Evolutionary conservation across 2,888 invertebrate genomes (phyloP).

Genomic region (Neria commutata): DNA sequence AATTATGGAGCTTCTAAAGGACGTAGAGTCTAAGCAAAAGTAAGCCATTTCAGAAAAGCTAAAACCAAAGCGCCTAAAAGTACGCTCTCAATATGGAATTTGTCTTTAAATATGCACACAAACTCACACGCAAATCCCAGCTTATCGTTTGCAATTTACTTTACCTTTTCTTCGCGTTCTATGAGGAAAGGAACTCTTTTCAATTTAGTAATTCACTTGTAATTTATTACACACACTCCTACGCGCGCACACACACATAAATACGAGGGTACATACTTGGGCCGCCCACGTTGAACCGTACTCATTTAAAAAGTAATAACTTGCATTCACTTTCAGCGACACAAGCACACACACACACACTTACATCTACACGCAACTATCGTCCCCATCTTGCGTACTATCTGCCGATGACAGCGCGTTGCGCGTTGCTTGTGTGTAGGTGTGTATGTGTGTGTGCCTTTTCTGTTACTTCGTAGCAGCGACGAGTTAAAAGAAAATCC

Average conservation of each 20-base stretch:
- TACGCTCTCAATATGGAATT: no score
- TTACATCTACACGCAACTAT: background rate
- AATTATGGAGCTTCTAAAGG: no score
- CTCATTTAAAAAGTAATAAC: constrained; percentile 54
- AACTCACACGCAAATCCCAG: no score
- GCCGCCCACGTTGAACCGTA: constrained; percentile 35
- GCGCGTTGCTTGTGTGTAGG: background rate
- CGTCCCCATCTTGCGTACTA: background rate
- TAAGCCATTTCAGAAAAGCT: no score
- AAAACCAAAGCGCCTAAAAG: no score
- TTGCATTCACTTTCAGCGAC: constrained; percentile 27
- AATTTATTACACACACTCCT: background rate
- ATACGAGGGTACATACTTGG: no score
- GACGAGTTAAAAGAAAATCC: background rate
- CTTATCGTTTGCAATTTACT: no score
- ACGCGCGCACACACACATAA: background rate
- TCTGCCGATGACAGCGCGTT: background rate
- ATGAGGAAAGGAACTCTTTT: no score
- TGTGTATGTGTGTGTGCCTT: background rate
- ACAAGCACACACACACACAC: constrained; percentile 6
- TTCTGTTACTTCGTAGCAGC: background rate
- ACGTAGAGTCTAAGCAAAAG: no score
- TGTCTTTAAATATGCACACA: no score
- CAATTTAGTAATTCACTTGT: background rate
- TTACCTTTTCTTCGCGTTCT: no score